Base-by-base conservation (phyloP, 2,888 invertebrate genomes). In the Fissipunctia ypsillon region DNA sequence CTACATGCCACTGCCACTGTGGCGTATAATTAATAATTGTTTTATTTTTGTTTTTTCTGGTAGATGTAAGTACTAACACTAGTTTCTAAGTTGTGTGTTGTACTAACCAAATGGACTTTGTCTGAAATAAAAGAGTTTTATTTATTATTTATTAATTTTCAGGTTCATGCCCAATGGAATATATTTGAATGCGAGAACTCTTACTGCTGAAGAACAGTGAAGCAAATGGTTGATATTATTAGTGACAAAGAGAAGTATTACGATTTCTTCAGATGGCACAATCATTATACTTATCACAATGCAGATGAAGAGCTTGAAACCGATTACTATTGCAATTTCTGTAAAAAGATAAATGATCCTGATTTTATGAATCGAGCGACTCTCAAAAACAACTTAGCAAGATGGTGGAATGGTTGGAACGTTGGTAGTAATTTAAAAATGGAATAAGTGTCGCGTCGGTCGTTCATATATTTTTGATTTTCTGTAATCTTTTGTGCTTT, bases 181-280 rank as follows among this genome's bases (percentile, higher is more conserved):
- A 35, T 89, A 89, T 50, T 69, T 89, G 28, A 73, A 89, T 41
- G 89, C 85, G 14, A 41, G 54, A 52, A 71, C 75, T 43, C 48
- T 84, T 31, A 60, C 69, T 1, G 38, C 60, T 6, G 22, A 80
- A 61, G 69, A 81, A 0, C 59, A 16, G 88, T 80, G 0, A 66
- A 63, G 25, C 57, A 81, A 74, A 91, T 92, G 85, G 77, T 85
- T 7, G 76, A 85, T 14, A 69, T 88, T 12, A 88, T 89, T 0
- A 77, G 80, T 4, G 43, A 90, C 38, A 84, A 80, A 12, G 68
- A 83, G 0, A 81, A 69, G 48, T 91, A 91, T 59, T 65, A 83
- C 28, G 71, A 86, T 22, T 90, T 80, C 59, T 91, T 91, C 71
- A 89, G 81, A 68, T 92, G 91, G 91, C 87, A 79, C 66, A 90